A percentile compares a stretch with the other conserved stretches of the same genome.
Evolutionary conservation across 2,797 vertebrate species (phyloP).

Genomic region (Chiloscyllium punctatum): DNA sequence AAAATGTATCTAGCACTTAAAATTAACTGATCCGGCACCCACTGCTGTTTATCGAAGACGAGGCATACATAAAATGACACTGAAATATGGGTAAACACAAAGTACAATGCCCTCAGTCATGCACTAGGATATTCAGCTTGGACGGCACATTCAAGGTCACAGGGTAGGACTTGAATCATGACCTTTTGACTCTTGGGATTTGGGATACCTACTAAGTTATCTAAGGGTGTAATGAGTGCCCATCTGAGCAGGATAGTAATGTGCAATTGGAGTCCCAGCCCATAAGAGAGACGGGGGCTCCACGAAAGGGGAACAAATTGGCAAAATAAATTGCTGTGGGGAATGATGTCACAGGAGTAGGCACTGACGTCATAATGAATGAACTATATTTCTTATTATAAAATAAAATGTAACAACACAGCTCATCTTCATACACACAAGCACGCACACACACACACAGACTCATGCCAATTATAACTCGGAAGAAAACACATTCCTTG

Average conservation of each 20-base stretch:
- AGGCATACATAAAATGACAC: no score
- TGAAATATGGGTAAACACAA: no score
- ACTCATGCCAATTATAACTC: background rate
- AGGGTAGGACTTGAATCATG: background rate
- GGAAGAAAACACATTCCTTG: background rate
- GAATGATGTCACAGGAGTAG: slow-evolving; percentile 2
- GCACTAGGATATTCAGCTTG: no score
- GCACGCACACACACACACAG: background rate
- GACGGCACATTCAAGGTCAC: background rate
- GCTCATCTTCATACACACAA: background rate
- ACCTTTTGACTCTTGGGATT: background rate
- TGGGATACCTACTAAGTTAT: background rate
- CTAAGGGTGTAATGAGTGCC: background rate
- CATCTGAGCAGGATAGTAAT: background rate
- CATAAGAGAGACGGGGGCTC: slow-evolving; percentile 42
- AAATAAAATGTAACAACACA: background rate
- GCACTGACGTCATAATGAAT: slow-evolving; percentile 7
- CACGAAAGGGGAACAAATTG: slow-evolving; percentile 2
- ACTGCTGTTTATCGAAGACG: no score
- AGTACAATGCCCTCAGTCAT: no score
- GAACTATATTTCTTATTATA: background rate
- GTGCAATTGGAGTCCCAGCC: background rate
- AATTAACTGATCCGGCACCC: no score
- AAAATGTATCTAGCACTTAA: no score
- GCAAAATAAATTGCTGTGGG: background rate